A percentile compares a stretch with the other conserved stretches of the same genome.
phyloP scores from a whole-genome alignment of 2,113 vertebrate genomes.

The Ophthalmolycus amberensis region DNA sequence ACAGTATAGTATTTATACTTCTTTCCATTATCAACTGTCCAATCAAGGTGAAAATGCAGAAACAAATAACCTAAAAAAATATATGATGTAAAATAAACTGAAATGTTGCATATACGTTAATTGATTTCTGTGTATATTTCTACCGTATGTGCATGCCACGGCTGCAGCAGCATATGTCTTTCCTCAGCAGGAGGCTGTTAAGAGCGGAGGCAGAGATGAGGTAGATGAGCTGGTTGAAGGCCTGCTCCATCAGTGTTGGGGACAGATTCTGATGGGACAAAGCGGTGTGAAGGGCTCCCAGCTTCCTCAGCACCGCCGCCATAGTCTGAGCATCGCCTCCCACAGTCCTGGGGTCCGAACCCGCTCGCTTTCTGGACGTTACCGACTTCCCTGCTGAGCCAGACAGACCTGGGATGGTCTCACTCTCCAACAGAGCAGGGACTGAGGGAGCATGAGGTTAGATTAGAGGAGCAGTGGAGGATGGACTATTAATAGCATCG shows the following conservation, averaged over 20 bases:
- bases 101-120: not conserved
- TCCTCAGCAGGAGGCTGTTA: conserved; percentile 86
- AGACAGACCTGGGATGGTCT: conserved; percentile 81
- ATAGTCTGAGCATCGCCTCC: conserved; percentile 65
- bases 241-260: conserved; percentile 72
- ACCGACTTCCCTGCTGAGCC: conserved; percentile 54
- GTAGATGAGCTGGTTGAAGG: conserved; percentile 83
- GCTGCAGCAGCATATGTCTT: conserved; percentile 85
- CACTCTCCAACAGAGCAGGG: conserved; percentile 84
- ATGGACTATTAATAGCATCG: not conserved
- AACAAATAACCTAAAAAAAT: not conserved
- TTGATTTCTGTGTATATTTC: not conserved
- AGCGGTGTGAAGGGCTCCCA: conserved; percentile 64
- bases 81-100: not conserved
- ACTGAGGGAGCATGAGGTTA: conserved; percentile 66
- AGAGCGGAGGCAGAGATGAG: conserved; percentile 77
- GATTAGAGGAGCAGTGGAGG: not conserved
- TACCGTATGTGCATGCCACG: conserved; percentile 87
- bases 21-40: not conserved
- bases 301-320: conserved; percentile 79
- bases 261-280: conserved; percentile 76
- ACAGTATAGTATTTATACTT: not conserved
- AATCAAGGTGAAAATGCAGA: not conserved
- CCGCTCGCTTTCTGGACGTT: conserved; percentile 51
- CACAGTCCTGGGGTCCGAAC: conserved; percentile 64